Percentiles rank a stretch among this genome's conserved stretches.
These are phyloP conservation scores for Poeciliopsis occidentalis DNA, from an alignment of 2,113 vertebrate genomes.

Conservation along the genomic window DNA sequence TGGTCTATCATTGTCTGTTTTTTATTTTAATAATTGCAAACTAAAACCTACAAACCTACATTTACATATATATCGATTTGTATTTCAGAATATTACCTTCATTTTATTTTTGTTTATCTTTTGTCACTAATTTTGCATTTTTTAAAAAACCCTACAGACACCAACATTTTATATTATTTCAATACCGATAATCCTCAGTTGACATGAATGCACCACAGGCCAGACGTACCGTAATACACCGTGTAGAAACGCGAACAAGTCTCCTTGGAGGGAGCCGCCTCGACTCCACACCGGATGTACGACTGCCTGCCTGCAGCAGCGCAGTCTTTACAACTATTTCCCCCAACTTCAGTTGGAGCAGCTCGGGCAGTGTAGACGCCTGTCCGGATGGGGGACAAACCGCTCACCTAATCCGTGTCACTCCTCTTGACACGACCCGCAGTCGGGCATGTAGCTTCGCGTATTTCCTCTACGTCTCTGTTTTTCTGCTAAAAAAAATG, in stretches of 20 bases:
- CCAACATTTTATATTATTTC: too few species aligned
- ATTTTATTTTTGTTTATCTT: not conserved
- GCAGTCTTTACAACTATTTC: conserved; percentile 20
- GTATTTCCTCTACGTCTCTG: not conserved
- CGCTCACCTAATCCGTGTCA: conserved; percentile 17
- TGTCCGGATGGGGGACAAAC: conserved; percentile 49
- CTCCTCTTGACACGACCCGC: not conserved
- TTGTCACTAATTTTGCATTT: not conserved
- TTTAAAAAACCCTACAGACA: not conserved
- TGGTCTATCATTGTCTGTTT: too few species aligned
- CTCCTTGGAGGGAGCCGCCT: not conserved
- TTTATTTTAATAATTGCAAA: too few species aligned
- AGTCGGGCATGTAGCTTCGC: conserved; percentile 2
- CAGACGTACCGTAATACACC: not conserved
- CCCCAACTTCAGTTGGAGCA: conserved; percentile 40
- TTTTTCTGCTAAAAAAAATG: conserved; percentile 2
- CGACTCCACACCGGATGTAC: conserved; percentile 30
- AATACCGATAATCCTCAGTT: not conserved
- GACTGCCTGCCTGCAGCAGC: conserved; percentile 3
- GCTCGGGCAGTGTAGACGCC: conserved; percentile 13
- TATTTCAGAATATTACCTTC: not conserved
- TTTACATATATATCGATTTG: too few species aligned
- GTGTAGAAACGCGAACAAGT: not conserved
- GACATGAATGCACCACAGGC: not conserved
- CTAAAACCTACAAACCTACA: too few species aligned